These are phyloP conservation scores for Ophion costatus DNA, from an alignment of 2,888 invertebrate species.

Conservation along the genomic window DNA sequence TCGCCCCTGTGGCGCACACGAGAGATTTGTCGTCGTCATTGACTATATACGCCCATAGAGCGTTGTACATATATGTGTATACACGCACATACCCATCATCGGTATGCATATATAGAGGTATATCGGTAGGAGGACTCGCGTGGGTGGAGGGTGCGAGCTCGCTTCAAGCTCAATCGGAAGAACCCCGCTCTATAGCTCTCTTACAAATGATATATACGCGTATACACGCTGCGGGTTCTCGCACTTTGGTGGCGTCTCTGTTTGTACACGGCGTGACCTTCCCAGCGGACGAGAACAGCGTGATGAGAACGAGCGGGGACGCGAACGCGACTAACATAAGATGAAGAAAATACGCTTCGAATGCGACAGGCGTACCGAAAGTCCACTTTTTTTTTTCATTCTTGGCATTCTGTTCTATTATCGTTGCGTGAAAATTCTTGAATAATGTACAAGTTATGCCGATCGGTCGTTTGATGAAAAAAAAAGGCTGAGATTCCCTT, in stretches of 20 bases:
- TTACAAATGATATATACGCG: slow-evolving; percentile 21
- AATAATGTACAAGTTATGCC: too few relatives aligned
- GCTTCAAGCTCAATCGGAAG: slow-evolving; percentile 30
- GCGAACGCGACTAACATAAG: slow-evolving; percentile 7
- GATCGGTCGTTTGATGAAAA: too few relatives aligned
- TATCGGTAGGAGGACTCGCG: slow-evolving; percentile 19
- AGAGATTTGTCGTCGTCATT: slow-evolving; percentile 63
- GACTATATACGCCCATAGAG: not conserved
- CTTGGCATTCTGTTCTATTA: not conserved
- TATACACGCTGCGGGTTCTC: slow-evolving; percentile 42
- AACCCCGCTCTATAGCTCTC: slow-evolving; percentile 35
- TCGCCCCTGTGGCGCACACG: slow-evolving; percentile 63
- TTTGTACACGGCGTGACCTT: slow-evolving; percentile 27
- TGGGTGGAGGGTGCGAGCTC: slow-evolving; percentile 55
- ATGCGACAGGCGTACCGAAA: slow-evolving; percentile 10
- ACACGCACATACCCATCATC: not conserved
- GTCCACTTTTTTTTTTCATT: not conserved
- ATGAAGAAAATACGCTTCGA: slow-evolving; percentile 12
- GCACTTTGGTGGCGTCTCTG: slow-evolving; percentile 58
- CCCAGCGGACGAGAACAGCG: slow-evolving; percentile 13
- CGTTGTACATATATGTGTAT: not conserved
- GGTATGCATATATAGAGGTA: not conserved
- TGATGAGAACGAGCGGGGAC: slow-evolving; percentile 38
- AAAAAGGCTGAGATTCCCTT: too few relatives aligned
- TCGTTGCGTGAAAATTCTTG: not conserved